A percentile compares a stretch with the other conserved stretches of the same genome.
Conservation (phyloP, 92 coral and sea anemone genomes). For the Heteractis magnifica region DNA sequence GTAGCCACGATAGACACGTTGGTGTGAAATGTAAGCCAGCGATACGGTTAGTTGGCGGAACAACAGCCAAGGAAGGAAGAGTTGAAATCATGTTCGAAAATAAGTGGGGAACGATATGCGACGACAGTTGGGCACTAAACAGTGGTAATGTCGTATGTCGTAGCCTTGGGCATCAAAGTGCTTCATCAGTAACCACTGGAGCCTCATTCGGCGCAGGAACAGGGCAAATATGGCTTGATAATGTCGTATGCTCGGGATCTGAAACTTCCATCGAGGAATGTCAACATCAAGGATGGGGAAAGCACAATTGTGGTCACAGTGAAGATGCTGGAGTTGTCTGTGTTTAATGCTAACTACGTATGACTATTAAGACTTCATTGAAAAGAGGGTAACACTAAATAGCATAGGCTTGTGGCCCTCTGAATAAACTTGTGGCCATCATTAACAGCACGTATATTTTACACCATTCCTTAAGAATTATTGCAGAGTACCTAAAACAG, state of each 20-base stretch:
- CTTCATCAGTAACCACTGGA: background rate
- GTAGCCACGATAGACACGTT: conserved; percentile 53
- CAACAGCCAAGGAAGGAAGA: conserved; percentile 12
- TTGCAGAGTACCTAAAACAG: too few species aligned
- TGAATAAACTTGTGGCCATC: too few species aligned
- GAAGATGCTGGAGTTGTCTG: conserved; percentile 3
- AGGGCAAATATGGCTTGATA: background rate
- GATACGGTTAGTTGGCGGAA: background rate
- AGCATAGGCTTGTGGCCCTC: too few species aligned
- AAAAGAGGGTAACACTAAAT: too few species aligned
- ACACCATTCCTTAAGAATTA: too few species aligned
- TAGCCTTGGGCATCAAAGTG: background rate
- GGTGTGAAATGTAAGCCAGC: conserved; percentile 45
- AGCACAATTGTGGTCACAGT: background rate
- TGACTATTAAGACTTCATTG: too few species aligned
- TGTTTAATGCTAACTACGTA: background rate
- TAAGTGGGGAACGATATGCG: conserved; percentile 1
- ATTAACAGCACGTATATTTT: too few species aligned
- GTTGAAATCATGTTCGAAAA: background rate
- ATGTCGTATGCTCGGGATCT: background rate
- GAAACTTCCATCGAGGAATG: conserved; percentile 4
- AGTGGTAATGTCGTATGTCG: background rate
- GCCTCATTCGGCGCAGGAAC: conserved; percentile 1
- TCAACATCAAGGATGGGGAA: background rate
- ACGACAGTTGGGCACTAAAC: background rate